Evolutionary conservation across 2,113 vertebrate species (phyloP).

Genomic region (Cnemophilus loriae): DNA sequence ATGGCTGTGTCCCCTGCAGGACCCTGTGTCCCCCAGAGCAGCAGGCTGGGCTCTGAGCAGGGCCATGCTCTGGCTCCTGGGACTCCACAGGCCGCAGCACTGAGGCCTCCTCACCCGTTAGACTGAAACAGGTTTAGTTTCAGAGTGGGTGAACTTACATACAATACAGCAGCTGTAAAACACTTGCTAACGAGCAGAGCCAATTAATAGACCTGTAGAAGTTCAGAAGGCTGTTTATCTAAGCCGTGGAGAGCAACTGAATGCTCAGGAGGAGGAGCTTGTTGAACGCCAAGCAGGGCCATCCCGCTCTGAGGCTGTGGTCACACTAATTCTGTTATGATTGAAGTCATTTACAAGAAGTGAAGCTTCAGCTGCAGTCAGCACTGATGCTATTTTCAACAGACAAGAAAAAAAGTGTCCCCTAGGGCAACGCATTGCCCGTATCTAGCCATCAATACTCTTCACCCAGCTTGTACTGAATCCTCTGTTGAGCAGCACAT

Average conservation of each 20-base stretch:
- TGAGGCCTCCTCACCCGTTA: not conserved
- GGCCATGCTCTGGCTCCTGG: not conserved
- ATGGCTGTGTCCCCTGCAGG: fast-evolving
- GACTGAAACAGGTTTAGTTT: not conserved
- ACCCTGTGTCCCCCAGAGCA: not conserved
- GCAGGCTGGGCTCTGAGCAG: not conserved
- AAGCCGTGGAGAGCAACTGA: not conserved
- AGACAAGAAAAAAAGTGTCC: conserved; percentile 28
- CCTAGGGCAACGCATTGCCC: not conserved
- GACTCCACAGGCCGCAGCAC: not conserved
- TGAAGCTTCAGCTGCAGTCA: conserved; percentile 58
- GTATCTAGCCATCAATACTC: conserved; percentile 17
- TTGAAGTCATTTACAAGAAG: conserved; percentile 84
- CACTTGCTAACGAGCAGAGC: not conserved
- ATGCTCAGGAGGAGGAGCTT: not conserved
- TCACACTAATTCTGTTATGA: conserved; percentile 72
- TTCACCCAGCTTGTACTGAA: not conserved
- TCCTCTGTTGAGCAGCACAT: not conserved
- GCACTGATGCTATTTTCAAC: conserved; percentile 52
- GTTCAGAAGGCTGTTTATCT: not conserved
- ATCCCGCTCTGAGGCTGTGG: conserved; percentile 43
- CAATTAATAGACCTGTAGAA: not conserved
- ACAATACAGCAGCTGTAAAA: not conserved
- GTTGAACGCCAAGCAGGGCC: not conserved
- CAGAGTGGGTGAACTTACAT: not conserved